Evolutionary conservation across 2,797 vertebrate genomes (phyloP).

Genomic region (Malacoctenus gilli): DNA sequence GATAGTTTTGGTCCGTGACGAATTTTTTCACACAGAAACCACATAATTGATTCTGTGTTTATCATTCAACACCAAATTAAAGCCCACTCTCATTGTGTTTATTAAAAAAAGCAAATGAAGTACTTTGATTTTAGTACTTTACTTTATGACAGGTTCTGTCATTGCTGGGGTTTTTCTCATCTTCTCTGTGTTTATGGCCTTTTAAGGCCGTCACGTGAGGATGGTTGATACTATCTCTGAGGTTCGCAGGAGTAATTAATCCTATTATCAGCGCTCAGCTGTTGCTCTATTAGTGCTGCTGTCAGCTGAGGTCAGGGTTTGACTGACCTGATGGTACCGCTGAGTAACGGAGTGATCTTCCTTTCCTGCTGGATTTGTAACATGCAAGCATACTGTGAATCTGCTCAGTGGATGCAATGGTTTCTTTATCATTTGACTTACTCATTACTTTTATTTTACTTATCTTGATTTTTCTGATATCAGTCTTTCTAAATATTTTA

Average conservation of each 20-base stretch:
- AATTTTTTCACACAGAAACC: conserved; percentile 29
- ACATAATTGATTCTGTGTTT: conserved; percentile 27
- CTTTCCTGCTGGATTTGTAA: conserved; percentile 2
- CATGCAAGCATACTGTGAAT: background rate
- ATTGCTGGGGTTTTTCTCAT: conserved; percentile 15
- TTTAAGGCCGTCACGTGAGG: conserved; percentile 24
- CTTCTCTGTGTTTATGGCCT: conserved; percentile 6
- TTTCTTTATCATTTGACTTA: too few relatives aligned
- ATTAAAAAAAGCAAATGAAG: conserved; percentile 11
- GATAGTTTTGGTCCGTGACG: conserved; percentile 22
- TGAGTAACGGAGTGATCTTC: conserved; percentile 19
- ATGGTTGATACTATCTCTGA: conserved; percentile 23
- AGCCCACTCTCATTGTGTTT: conserved; percentile 28
- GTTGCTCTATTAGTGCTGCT: conserved; percentile 36
- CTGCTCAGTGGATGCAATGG: too few relatives aligned
- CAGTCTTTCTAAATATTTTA: too few relatives aligned
- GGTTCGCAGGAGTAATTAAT: conserved; percentile 44
- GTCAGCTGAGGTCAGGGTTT: conserved; percentile 43
- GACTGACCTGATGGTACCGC: conserved; percentile 38
- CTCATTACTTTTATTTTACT: too few relatives aligned
- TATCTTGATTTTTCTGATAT: too few relatives aligned
- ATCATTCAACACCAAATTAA: conserved; percentile 21
- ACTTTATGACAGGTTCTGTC: conserved; percentile 15
- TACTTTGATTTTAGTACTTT: background rate
- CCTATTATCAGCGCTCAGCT: conserved; percentile 55